Base-by-base conservation (phyloP, 1,140 invertebrate species). In the Drosophila sp. region DNA sequence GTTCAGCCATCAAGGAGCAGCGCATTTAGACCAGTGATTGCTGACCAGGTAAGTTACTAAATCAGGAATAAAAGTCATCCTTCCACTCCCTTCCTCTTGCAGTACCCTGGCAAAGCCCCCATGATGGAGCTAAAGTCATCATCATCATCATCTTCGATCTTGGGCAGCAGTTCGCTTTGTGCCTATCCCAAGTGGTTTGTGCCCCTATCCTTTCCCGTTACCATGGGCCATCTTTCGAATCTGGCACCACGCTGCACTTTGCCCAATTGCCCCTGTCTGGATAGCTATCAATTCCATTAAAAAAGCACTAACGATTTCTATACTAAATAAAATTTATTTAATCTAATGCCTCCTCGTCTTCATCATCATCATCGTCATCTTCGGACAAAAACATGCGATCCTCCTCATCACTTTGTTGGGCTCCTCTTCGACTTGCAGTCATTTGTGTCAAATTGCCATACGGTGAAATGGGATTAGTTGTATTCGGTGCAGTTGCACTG, bases 111-210 rank as follows among this genome's bases (percentile, higher is more conserved):
- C 50, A 89, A 87, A 58, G 58, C 81, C 0, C n/a, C 63, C 4
- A 33, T 71, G 63, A n/a, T 77, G 33, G 76, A 77, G 17, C 30
- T 79, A 0, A 79, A 81, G 29, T 60, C 66, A 30, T 61, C 79
- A 1, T 65, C 64, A 25, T 27, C 44, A 60, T 41, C 66, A 11
- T 66, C 79, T 1, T 67, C 64, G 25, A 17, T 57, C 1, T 71
- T 73, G 55, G 67, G 70, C 5, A 57, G 61, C 66, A 77, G 23
- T 17, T 64, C 83, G 3, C 78, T 83, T 62, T 82, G 84, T 63
- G 81, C 90, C 8, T 92, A 92, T 66, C 91, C 91, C 40, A 92
- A 92, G 56, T 92, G 91, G 91, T 84, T 92, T 27, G 86, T 92
- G 54, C 91, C 91, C 10, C 80, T 92, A 30, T 85, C 90, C 0